Base-by-base conservation (phyloP, 2,113 vertebrate species). In the Malurus elegans region DNA sequence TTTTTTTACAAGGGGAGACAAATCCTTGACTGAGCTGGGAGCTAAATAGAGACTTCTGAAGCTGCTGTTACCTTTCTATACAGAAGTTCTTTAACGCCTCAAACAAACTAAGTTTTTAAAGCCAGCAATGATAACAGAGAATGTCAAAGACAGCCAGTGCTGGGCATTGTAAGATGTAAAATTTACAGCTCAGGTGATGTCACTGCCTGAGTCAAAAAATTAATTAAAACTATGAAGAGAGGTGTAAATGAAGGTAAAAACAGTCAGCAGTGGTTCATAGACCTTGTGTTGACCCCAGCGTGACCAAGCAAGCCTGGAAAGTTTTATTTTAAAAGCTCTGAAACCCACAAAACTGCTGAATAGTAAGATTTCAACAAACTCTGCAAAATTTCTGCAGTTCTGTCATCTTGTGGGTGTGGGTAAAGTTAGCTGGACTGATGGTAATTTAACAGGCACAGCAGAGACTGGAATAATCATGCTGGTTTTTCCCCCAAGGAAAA, bases 311-410 rank as follows among this genome's bases (percentile, higher is more conserved):
- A 91, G 47, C 47, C 36, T 10, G 24, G 40, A 74, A 93, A 86
- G 64, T 76, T 83, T 40, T 31, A n/a, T 79, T 94, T 72, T 34
- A 60, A 81, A 91, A 89, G 70, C 86, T 48, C 3, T 62, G 56
- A 71, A 94, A 56, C 51, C 93, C 94, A 71, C 88, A 92, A 69
- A 92, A 80, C 51, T 93, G 93, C 95, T 95, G 92, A 95, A 71
- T 8, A 60, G 75, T 64, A 78, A 53, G 60, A 90, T 94, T 96
- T 93, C 25, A 36, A 96, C 74, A 83, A 38, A 17, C 83, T 81
- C 56, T 61, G 91, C 90, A 97, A 76, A 92, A 84, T 92, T 94
- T 94, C 79, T 92, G 92, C 79, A 95, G 36, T 75, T 87, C 78
- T 94, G 64, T 64, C 89, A 90, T 82, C 71, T 82, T 95, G 95